A percentile compares a stretch with the other conserved stretches of the same genome.
Evolutionary conservation across 2,113 vertebrate species (phyloP).

Genomic region (Larimichthys polyactis): DNA sequence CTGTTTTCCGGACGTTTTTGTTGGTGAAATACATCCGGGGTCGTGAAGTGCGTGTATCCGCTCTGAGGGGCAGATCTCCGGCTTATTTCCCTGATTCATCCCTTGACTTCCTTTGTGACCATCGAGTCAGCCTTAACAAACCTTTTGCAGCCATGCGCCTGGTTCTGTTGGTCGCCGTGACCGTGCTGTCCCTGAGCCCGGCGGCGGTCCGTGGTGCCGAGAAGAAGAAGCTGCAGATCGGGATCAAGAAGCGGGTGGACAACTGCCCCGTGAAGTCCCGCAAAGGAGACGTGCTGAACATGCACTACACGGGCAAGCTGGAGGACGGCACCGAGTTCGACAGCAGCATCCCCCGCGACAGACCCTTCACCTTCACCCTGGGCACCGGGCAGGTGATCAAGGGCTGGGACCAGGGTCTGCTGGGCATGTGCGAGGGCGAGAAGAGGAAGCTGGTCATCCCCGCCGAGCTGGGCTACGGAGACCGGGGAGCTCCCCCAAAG

Average conservation of each 20-base stretch:
- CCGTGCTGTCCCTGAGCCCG: constrained; percentile 72
- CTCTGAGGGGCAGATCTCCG: background rate
- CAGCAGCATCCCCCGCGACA: constrained; percentile 91
- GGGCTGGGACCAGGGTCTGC: constrained; percentile 94
- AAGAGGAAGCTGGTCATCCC: constrained; percentile 95
- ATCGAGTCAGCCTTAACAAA: too few relatives aligned
- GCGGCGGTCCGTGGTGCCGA: constrained; percentile 79
- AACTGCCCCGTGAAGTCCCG: constrained; percentile 91
- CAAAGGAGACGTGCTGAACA: constrained; percentile 92
- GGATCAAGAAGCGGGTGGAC: constrained; percentile 93
- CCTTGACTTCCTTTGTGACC: fast-evolving
- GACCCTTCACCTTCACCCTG: constrained; percentile 92
- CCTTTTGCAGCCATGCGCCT: constrained; percentile 70
- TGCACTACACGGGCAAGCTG: constrained; percentile 94
- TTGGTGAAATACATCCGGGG: constrained; percentile 33
- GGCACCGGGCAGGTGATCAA: constrained; percentile 95
- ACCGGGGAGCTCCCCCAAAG: constrained; percentile 92
- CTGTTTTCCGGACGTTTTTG: constrained; percentile 7
- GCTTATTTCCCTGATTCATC: background rate
- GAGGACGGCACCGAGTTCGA: constrained; percentile 95
- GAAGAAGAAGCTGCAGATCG: constrained; percentile 94
- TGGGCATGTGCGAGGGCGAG: constrained; percentile 95
- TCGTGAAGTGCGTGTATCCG: background rate
- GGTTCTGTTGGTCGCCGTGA: constrained; percentile 69
- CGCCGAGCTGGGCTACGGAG: constrained; percentile 92